These are phyloP conservation scores for Ammodytes dubius DNA, from an alignment of 2,113 vertebrate genomes.

Conservation along the genomic window DNA sequence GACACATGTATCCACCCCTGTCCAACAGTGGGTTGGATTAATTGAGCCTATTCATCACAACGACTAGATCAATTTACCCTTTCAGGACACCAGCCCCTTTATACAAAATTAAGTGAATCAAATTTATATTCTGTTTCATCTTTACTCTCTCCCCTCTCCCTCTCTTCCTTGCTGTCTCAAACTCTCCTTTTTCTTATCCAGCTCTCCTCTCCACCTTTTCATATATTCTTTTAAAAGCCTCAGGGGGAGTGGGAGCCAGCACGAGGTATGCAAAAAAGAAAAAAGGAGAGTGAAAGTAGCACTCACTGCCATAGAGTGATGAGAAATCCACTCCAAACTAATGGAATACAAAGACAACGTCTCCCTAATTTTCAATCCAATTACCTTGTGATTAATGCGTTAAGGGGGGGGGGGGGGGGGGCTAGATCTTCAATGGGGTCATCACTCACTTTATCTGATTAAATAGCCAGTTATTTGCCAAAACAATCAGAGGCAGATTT, in stretches of 20 bases:
- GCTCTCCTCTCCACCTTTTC: conserved; percentile 31
- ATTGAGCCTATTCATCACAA: conserved; percentile 75
- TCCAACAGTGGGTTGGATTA: conserved; percentile 49
- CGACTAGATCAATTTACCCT: conserved; percentile 74
- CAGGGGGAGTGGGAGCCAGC: neutral
- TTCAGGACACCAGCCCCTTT: conserved; percentile 43
- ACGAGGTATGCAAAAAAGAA: conserved; percentile 35
- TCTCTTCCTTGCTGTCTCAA: neutral
- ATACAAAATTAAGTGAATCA: conserved; percentile 61
- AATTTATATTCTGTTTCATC: conserved; percentile 35
- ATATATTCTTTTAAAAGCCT: conserved; percentile 36
- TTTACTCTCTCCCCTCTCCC: conserved; percentile 3
- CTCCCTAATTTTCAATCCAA: conserved; percentile 68
- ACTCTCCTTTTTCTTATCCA: neutral
- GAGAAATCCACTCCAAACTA: conserved; percentile 59
- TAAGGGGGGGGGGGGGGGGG: conserved; percentile 3
- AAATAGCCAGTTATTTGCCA: conserved; percentile 60
- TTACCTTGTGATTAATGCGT: conserved; percentile 74
- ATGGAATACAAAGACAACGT: conserved; percentile 63
- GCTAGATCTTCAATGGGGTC: conserved; percentile 35
- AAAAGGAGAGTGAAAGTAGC: neutral
- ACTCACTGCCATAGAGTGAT: conserved; percentile 43
- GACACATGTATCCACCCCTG: conserved; percentile 56
- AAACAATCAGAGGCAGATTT: conserved; percentile 62
- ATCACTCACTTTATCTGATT: conserved; percentile 72